A percentile compares a stretch with the other conserved stretches of the same genome.
Conservation (phyloP, 53 echinoderm and acorn worm species). For the Paracentrotus lividus region DNA sequence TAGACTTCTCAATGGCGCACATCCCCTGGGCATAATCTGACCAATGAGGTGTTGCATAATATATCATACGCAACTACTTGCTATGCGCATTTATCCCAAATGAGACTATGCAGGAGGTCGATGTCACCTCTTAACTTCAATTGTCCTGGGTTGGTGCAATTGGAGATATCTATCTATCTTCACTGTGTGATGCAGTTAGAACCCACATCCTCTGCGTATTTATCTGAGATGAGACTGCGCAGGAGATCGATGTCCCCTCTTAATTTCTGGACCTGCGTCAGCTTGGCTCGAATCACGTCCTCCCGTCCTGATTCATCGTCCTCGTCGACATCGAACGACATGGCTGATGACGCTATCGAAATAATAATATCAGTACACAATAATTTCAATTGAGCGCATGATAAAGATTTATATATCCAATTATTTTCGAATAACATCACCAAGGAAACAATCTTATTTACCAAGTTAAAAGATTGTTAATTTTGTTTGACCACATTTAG, state of each 20-base stretch:
- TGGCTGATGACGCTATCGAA: slow-evolving; percentile 75
- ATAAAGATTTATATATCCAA: too few relatives aligned
- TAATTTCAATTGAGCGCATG: too few relatives aligned
- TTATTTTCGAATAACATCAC: too few relatives aligned
- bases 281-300: slow-evolving; percentile 72
- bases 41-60: too few relatives aligned
- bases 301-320: slow-evolving; percentile 65
- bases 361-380: not conserved
- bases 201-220: slow-evolving; percentile 93
- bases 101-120: not conserved
- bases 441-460: too few relatives aligned
- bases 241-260: slow-evolving; percentile 89
- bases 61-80: too few relatives aligned
- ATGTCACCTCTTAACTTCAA: slow-evolving; percentile 10
- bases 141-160: slow-evolving; percentile 59
- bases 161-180: not conserved
- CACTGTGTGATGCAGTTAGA: slow-evolving; percentile 94
- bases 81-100: not conserved
- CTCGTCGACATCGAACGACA: slow-evolving; percentile 72
- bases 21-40: too few relatives aligned
- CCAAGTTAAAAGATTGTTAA: too few relatives aligned
- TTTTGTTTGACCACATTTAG: too few relatives aligned
- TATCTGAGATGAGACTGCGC: slow-evolving; percentile 85
- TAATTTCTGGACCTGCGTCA: slow-evolving; percentile 81
- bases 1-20: too few relatives aligned